A percentile compares a stretch with the other conserved stretches of the same genome.
phyloP scores from a whole-genome alignment of 2,888 invertebrate genomes.

The Vanessa cardui region DNA sequence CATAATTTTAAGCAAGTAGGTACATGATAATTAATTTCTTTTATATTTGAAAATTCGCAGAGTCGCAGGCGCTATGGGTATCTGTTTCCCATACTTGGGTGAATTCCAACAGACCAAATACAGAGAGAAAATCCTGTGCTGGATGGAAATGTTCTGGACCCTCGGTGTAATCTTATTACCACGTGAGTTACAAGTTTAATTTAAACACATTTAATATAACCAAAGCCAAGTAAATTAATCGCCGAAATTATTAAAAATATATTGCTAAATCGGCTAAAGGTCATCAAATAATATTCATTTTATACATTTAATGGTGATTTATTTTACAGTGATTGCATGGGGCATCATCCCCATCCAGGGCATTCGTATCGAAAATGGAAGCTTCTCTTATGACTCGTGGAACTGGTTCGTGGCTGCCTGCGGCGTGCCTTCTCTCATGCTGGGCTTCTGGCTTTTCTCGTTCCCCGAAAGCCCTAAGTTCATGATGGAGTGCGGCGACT shows the following conservation, averaged over 20 bases:
- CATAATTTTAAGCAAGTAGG: too few species aligned
- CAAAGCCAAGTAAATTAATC: background rate
- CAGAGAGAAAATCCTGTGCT: constrained; percentile 90
- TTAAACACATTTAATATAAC: background rate
- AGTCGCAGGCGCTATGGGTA: constrained; percentile 91
- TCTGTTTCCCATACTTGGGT: constrained; percentile 91
- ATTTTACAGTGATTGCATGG: constrained; percentile 87
- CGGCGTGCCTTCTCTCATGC: constrained; percentile 86
- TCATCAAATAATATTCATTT: background rate
- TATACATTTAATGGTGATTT: background rate
- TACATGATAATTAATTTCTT: background rate
- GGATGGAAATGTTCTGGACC: constrained; percentile 95
- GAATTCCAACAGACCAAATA: constrained; percentile 91
- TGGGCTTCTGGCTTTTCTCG: constrained; percentile 87
- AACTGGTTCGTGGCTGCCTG: constrained; percentile 91
- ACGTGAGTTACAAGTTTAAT: constrained; percentile 61
- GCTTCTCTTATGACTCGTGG: constrained; percentile 90
- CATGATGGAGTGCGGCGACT: constrained; percentile 90
- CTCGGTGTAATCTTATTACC: constrained; percentile 89
- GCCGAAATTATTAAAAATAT: too few species aligned
- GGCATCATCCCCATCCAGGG: constrained; percentile 87
- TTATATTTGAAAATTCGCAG: constrained; percentile 63
- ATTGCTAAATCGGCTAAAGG: too few species aligned
- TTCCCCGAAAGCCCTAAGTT: constrained; percentile 94
- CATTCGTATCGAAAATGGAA: constrained; percentile 81